phyloP scores from a whole-genome alignment of 2,888 invertebrate species.

The Epinotia bilunana region DNA sequence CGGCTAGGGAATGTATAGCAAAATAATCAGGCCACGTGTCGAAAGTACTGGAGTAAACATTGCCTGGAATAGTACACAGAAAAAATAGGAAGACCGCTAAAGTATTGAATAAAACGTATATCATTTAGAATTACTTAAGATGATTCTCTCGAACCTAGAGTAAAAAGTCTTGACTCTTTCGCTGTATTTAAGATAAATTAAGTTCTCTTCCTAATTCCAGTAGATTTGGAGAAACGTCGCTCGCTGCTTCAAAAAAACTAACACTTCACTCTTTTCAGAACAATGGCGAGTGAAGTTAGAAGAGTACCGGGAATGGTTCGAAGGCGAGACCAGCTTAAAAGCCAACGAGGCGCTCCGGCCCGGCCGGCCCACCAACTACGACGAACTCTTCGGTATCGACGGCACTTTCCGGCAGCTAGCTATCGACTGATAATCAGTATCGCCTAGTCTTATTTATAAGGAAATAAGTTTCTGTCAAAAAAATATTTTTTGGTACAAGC shows the following conservation, averaged over 20 bases:
- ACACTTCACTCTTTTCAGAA: slow-evolving; percentile 74
- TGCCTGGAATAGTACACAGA: too few species aligned
- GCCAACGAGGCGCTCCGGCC: slow-evolving; percentile 92
- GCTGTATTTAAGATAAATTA: too few species aligned
- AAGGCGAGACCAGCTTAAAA: slow-evolving; percentile 89
- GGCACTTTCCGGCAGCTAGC: slow-evolving; percentile 93
- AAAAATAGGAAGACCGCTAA: too few species aligned
- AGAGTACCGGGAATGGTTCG: slow-evolving; percentile 91
- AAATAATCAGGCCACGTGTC: too few species aligned
- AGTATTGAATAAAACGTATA: too few species aligned
- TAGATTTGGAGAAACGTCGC: background rate
- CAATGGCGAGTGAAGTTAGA: slow-evolving; percentile 91
- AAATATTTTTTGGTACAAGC: too few species aligned
- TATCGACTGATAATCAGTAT: slow-evolving; percentile 86
- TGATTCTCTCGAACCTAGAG: too few species aligned
- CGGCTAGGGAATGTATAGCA: too few species aligned
- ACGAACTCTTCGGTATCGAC: slow-evolving; percentile 94
- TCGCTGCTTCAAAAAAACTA: background rate
- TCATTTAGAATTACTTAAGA: too few species aligned
- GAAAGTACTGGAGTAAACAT: too few species aligned
- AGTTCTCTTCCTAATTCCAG: too few species aligned
- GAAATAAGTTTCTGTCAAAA: background rate
- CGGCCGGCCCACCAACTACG: slow-evolving; percentile 92
- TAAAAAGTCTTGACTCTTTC: too few species aligned
- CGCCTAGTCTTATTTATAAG: background rate